phyloP scores from a whole-genome alignment of 92 coral and sea anemone genomes.

The Porites rus region DNA sequence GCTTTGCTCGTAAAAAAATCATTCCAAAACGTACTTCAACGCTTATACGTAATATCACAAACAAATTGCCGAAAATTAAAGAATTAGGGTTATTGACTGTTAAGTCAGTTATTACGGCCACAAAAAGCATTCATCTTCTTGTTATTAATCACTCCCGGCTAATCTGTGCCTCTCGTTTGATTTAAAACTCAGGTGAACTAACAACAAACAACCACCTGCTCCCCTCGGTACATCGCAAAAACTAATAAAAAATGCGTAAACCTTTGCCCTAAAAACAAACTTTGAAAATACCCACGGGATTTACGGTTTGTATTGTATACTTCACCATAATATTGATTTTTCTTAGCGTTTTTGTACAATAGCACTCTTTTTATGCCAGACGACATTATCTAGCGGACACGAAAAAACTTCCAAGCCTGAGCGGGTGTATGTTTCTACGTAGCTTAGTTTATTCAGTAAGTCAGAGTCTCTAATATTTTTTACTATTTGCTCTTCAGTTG shows the following conservation, averaged over 20 bases:
- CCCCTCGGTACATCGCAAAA: neutral
- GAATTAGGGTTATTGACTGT: neutral
- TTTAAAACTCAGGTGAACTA: neutral
- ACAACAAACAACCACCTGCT: conserved; percentile 27
- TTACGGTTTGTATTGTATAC: neutral
- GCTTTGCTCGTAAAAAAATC: neutral
- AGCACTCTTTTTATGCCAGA: no score
- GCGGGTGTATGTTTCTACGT: no score
- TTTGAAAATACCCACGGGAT: neutral
- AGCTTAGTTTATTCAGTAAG: no score
- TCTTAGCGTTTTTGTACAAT: no score
- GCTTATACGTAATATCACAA: neutral
- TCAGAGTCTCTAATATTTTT: no score
- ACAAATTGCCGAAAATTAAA: conserved; percentile 5
- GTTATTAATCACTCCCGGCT: conserved; percentile 22
- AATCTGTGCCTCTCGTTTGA: neutral
- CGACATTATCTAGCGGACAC: no score
- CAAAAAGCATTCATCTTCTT: conserved; percentile 10
- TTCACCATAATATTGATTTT: no score
- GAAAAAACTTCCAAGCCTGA: no score
- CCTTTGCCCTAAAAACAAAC: neutral
- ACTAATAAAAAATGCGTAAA: neutral
- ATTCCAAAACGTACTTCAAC: neutral
- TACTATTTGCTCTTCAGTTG: no score
- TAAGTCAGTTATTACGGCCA: neutral